These are phyloP conservation scores for Calonectris borealis DNA, from an alignment of 2,113 vertebrate genomes.

Conservation along the genomic window DNA sequence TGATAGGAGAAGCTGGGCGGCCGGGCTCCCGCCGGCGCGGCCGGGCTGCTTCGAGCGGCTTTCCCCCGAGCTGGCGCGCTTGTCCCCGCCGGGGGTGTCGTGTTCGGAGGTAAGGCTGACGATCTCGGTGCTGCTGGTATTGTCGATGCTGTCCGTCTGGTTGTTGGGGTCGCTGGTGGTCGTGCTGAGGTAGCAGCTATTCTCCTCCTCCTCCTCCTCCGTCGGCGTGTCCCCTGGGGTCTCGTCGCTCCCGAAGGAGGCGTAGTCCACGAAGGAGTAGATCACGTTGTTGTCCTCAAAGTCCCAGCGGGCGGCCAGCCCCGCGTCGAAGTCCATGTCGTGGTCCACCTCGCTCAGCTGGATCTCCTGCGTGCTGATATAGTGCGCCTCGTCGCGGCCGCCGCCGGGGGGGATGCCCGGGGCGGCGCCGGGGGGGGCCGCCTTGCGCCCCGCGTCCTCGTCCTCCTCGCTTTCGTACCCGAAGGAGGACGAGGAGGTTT, in stretches of 20 bases:
- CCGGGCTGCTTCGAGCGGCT: constrained; percentile 67
- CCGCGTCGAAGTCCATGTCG: constrained; percentile 82
- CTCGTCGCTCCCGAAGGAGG: constrained; percentile 82
- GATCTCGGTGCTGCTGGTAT: constrained; percentile 75
- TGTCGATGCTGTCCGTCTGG: constrained; percentile 60
- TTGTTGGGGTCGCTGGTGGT: constrained; percentile 73
- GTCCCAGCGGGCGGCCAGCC: constrained; percentile 84
- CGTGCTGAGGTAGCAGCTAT: constrained; percentile 78
- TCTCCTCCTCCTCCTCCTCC: constrained; percentile 70
- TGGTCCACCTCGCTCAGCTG: constrained; percentile 91
- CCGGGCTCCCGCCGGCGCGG: constrained; percentile 68
- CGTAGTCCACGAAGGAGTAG: constrained; percentile 89
- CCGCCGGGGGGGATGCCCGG: background rate
- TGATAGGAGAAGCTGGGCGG: constrained; percentile 92
- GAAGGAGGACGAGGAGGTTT: constrained; percentile 66
- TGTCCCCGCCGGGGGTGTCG: constrained; percentile 72
- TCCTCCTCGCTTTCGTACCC: constrained; percentile 71
- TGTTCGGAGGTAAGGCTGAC: constrained; percentile 80
- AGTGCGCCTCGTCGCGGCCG: constrained; percentile 83
- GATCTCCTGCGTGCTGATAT: constrained; percentile 94
- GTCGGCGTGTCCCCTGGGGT: constrained; percentile 70
- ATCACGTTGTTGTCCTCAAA: constrained; percentile 85
- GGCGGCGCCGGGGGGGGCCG: background rate
- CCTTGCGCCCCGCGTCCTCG: constrained; percentile 19
- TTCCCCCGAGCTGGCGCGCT: constrained; percentile 76